phyloP scores from a whole-genome alignment of 2,797 vertebrate genomes.

The Yasuhikotakia modesta region DNA sequence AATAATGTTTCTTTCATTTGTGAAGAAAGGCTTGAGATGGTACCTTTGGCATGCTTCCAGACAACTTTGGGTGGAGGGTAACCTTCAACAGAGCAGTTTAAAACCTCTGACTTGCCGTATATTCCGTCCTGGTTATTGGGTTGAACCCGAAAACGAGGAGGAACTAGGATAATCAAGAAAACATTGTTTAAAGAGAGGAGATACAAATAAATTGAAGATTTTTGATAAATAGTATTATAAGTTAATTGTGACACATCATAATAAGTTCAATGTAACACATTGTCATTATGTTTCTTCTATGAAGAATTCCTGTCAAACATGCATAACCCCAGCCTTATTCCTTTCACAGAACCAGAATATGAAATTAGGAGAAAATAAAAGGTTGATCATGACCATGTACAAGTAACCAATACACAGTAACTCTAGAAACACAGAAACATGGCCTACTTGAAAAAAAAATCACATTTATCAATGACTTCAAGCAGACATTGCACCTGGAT shows the following conservation, averaged over 20 bases:
- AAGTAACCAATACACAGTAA: no score
- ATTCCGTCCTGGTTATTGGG: conserved; percentile 99
- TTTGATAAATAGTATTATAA: no score
- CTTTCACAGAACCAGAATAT: no score
- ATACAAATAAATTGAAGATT: not conserved
- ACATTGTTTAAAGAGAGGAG: conserved; percentile 21
- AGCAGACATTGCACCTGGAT: not conserved
- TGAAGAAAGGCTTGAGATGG: not conserved
- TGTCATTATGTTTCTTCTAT: no score
- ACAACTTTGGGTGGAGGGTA: conserved; percentile 97
- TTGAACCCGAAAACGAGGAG: conserved; percentile 95
- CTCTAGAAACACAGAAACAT: no score
- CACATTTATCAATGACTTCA: not conserved
- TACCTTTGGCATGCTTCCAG: conserved; percentile 98
- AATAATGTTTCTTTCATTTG: not conserved
- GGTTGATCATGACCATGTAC: no score
- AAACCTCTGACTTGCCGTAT: conserved; percentile 93
- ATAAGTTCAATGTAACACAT: no score
- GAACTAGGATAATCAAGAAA: conserved; percentile 75
- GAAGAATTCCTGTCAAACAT: no score
- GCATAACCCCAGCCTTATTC: no score
- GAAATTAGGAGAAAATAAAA: no score
- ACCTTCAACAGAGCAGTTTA: conserved; percentile 96
- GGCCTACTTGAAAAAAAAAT: no score
- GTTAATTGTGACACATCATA: no score